Conservation (phyloP, 2,797 vertebrate species). For the Sebastes diploproa region DNA sequence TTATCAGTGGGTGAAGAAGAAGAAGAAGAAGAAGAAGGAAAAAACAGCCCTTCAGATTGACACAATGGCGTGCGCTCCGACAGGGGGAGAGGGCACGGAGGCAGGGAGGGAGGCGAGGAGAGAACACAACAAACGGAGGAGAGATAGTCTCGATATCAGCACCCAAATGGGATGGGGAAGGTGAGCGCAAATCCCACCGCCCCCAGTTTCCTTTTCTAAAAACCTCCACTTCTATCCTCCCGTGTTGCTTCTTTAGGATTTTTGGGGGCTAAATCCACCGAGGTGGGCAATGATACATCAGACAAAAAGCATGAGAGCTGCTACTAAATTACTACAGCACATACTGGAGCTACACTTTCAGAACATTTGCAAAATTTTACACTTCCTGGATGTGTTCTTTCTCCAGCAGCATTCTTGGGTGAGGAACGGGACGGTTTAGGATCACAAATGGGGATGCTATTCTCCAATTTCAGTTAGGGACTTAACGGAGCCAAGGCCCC, state of each 20-base stretch:
- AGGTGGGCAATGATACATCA: conserved; percentile 51
- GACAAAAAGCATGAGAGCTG: conserved; percentile 43
- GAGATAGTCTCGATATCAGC: conserved; percentile 77
- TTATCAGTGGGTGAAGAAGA: conserved; percentile 71
- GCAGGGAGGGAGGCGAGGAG: conserved; percentile 53
- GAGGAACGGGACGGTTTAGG: conserved; percentile 80
- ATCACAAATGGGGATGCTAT: conserved; percentile 86
- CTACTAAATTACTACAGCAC: conserved; percentile 54
- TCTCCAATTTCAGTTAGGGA: conserved; percentile 90
- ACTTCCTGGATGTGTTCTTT: conserved; percentile 16
- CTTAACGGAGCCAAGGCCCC: conserved; percentile 84
- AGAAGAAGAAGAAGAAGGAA: conserved; percentile 9
- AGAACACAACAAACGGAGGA: conserved; percentile 68
- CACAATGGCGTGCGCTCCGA: conserved; percentile 74
- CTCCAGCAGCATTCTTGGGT: conserved; percentile 29
- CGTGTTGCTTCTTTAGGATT: conserved; percentile 58
- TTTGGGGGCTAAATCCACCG: conserved; percentile 49
- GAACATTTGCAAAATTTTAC: conserved; percentile 53
- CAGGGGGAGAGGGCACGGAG: conserved; percentile 72
- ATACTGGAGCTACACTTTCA: conserved; percentile 27
- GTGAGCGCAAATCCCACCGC: conserved; percentile 75
- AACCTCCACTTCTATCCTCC: conserved; percentile 29
- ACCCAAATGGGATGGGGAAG: conserved; percentile 72
- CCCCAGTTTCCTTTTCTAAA: conserved; percentile 71
- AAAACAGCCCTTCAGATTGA: conserved; percentile 75